Conservation (phyloP, 1,140 invertebrate species). For the Hydropsyche tenuis region DNA sequence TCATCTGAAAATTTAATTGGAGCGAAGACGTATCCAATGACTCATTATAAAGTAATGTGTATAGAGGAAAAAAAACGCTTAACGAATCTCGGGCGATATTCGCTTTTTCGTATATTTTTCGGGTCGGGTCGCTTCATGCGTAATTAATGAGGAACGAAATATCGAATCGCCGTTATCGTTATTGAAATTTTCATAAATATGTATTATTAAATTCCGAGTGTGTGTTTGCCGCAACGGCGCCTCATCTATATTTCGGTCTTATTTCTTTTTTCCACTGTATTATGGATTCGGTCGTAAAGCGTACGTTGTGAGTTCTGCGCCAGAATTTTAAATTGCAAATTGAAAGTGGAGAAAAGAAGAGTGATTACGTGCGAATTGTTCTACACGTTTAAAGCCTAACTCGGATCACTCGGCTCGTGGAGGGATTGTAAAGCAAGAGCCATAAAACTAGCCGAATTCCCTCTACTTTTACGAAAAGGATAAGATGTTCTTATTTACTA, state of each 20-base stretch:
- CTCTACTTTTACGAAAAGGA: constrained; percentile 1
- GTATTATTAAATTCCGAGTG: too few species aligned
- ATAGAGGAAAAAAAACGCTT: too few species aligned
- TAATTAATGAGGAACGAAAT: background rate
- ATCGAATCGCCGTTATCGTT: too few species aligned
- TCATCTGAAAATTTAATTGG: background rate
- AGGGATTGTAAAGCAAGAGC: constrained; percentile 28
- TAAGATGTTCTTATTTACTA: constrained; percentile 27
- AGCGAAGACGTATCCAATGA: background rate
- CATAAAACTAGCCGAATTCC: constrained; percentile 32
- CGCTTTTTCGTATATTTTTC: background rate
- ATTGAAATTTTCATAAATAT: too few species aligned
- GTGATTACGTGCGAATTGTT: constrained; percentile 26
- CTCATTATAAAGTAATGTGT: constrained; percentile 3
- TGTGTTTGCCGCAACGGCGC: too few species aligned
- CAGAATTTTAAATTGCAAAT: constrained; percentile 24
- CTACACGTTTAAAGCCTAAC: background rate
- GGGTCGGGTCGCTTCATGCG: background rate
- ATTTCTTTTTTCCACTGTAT: background rate
- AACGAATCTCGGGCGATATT: background rate
- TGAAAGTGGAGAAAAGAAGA: constrained; percentile 9
- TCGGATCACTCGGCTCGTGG: constrained; percentile 2
- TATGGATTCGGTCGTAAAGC: constrained; percentile 5
- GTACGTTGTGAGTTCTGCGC: background rate
- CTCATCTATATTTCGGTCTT: too few species aligned